These are phyloP conservation scores for Aurelia sp. DNA, from an alignment of 30 jellyfish, hydroid and myxozoan species.

Conservation along the genomic window DNA sequence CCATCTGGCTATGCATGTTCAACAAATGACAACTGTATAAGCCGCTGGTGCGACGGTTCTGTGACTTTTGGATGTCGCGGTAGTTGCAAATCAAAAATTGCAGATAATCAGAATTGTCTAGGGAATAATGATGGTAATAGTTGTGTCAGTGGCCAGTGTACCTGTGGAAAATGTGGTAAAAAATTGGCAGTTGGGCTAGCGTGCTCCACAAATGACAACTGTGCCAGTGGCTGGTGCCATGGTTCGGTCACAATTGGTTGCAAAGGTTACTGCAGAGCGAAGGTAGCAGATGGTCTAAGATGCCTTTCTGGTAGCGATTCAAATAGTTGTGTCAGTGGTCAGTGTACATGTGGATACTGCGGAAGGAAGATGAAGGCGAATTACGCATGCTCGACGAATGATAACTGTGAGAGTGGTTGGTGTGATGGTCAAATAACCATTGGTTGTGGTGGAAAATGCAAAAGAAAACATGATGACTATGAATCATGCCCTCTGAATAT, in stretches of 20 bases:
- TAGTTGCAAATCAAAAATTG: background rate
- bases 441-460: slow-evolving; percentile 5
- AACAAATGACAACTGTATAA: background rate
- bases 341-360: background rate
- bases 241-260: background rate
- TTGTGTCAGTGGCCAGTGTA: slow-evolving; percentile 2
- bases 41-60: background rate
- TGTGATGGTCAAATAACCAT: background rate
- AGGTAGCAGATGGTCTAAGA: background rate
- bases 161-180: background rate
- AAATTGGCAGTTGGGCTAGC: background rate
- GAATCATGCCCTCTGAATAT: background rate
- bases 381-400: background rate
- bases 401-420: background rate
- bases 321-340: slow-evolving; percentile 6
- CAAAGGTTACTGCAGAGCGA: background rate
- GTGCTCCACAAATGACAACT: slow-evolving; percentile 5
- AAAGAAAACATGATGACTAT: background rate
- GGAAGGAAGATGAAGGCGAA: background rate
- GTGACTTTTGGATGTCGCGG: background rate
- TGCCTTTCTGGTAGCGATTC: background rate
- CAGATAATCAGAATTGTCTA: background rate
- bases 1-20: background rate
- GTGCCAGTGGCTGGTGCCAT: slow-evolving; percentile 2
- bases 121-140: background rate